Evolutionary conservation across 2,113 vertebrate species (phyloP).

Genomic region (Redunca redunca): DNA sequence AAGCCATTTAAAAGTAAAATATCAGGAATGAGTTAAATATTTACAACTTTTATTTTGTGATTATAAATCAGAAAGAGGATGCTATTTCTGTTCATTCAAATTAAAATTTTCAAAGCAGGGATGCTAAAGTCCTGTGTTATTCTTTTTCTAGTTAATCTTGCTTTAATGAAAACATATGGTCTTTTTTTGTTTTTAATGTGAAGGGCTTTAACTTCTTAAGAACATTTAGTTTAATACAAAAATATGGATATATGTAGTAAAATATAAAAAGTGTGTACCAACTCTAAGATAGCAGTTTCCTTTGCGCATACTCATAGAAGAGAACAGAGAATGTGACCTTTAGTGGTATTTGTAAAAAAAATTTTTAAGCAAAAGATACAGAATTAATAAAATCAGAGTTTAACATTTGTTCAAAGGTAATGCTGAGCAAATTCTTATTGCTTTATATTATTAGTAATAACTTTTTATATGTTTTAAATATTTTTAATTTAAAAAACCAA

Average conservation of each 20-base stretch:
- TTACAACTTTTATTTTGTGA: not conserved
- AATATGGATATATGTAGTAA: not conserved
- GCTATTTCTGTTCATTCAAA: not conserved
- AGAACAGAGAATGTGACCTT: not conserved
- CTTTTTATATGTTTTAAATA: not conserved
- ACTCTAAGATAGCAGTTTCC: not conserved
- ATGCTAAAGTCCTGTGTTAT: not conserved
- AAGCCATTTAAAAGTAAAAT: not conserved
- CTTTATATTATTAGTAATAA: not conserved
- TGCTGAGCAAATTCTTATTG: not conserved
- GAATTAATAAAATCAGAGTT: slow-evolving; percentile 42
- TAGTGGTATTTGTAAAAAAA: slow-evolving; percentile 31
- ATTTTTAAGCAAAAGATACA: not conserved
- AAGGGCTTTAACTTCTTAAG: not conserved
- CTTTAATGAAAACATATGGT: slow-evolving; percentile 3
- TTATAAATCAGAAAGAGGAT: not conserved
- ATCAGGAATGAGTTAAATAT: not conserved
- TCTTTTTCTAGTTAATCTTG: slow-evolving; percentile 3
- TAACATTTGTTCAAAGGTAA: slow-evolving; percentile 21
- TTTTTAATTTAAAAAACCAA: not conserved
- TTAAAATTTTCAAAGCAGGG: not conserved
- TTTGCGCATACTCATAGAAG: not conserved
- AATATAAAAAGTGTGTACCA: not conserved
- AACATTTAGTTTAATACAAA: not conserved
- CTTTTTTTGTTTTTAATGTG: not conserved